These are phyloP conservation scores for Chaetodon auriga DNA, from an alignment of 2,113 vertebrate species.

Conservation along the genomic window DNA sequence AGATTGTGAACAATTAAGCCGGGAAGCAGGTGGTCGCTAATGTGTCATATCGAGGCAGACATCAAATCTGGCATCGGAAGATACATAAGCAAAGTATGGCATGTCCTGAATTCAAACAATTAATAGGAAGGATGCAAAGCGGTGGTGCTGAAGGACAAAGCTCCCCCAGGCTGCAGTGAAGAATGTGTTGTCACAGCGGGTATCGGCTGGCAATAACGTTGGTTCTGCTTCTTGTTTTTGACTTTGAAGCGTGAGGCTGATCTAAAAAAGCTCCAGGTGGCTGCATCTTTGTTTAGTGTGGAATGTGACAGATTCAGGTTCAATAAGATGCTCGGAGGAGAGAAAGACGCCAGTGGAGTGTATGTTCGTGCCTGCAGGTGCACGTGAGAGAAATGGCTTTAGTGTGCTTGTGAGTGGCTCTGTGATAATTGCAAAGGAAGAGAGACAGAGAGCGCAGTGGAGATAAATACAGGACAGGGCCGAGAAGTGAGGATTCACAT, in stretches of 20 bases:
- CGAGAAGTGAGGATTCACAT: conserved; percentile 29
- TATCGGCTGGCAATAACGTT: neutral
- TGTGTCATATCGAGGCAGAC: conserved; percentile 49
- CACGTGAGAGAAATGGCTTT: conserved; percentile 28
- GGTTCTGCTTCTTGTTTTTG: conserved; percentile 25
- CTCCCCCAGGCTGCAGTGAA: conserved; percentile 28
- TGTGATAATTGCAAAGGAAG: conserved; percentile 9
- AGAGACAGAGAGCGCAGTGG: neutral
- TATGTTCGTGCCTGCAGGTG: conserved; percentile 43
- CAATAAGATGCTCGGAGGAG: conserved; percentile 41
- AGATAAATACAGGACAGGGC: conserved; percentile 48
- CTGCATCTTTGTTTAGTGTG: conserved; percentile 43
- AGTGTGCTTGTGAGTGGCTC: conserved; percentile 18
- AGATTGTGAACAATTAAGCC: conserved; percentile 58
- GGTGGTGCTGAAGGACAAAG: neutral
- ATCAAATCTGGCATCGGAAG: conserved; percentile 30
- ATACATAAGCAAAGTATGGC: conserved; percentile 26
- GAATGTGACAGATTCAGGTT: conserved; percentile 67
- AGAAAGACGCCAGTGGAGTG: conserved; percentile 12
- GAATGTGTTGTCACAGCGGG: conserved; percentile 25
- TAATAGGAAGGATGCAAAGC: conserved; percentile 12
- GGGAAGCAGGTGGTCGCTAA: conserved; percentile 49
- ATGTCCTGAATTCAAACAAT: conserved; percentile 19
- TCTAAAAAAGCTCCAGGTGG: conserved; percentile 42
- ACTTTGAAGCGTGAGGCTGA: conserved; percentile 31